Conservation (phyloP, 1,140 invertebrate genomes). For the Trichonephila clavipes region DNA sequence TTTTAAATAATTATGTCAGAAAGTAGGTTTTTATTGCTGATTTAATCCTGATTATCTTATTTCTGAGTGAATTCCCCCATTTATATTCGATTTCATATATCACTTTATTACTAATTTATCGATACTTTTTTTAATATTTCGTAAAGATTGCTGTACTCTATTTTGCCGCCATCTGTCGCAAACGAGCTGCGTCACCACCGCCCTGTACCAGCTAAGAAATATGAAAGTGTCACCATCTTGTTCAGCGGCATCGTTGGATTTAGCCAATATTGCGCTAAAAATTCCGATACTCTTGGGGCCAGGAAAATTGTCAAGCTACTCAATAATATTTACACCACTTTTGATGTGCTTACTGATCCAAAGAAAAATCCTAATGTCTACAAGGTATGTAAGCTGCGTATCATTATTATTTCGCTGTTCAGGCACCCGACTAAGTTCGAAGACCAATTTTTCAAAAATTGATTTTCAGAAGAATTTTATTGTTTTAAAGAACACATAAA, state of each 20-base stretch:
- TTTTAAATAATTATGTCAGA: too few species aligned
- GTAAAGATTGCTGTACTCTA: conserved; percentile 93
- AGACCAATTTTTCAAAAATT: too few species aligned
- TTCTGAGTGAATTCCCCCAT: not conserved
- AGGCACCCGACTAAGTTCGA: too few species aligned
- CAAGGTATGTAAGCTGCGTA: conserved; percentile 85
- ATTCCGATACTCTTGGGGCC: conserved; percentile 90
- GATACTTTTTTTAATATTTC: not conserved
- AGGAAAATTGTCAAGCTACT: conserved; percentile 96
- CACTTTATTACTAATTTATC: not conserved
- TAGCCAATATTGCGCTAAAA: conserved; percentile 90
- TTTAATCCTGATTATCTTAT: not conserved
- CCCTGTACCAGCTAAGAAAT: conserved; percentile 91
- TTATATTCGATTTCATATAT: not conserved
- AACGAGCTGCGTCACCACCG: conserved; percentile 94
- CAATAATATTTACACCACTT: conserved; percentile 94
- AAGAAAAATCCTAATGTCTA: conserved; percentile 95
- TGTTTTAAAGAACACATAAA: too few species aligned
- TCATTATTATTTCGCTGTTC: too few species aligned
- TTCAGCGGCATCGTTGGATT: conserved; percentile 98
- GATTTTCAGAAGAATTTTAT: too few species aligned
- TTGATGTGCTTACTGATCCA: conserved; percentile 94
- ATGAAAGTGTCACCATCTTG: conserved; percentile 93
- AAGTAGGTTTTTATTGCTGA: not conserved
- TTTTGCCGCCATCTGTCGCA: conserved; percentile 94